Evolutionary conservation across 2,888 invertebrate genomes (phyloP).

Genomic region (Argyresthia goedartella): DNA sequence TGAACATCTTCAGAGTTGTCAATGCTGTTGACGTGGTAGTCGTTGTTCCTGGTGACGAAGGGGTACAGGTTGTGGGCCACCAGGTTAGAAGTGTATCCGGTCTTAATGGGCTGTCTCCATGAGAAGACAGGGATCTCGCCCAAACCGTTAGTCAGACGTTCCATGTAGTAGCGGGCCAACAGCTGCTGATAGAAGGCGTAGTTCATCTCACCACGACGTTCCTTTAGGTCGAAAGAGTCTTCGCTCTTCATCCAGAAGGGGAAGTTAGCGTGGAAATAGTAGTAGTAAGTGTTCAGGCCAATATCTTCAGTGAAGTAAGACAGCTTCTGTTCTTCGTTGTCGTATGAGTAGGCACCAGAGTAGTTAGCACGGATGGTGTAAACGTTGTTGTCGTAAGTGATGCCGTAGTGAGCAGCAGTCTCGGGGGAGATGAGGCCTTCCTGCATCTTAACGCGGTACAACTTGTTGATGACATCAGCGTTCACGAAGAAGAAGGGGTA

Average conservation of each 20-base stretch:
- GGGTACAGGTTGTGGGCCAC: slow-evolving; percentile 59
- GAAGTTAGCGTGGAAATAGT: slow-evolving; percentile 72
- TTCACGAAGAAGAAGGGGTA: slow-evolving; percentile 75
- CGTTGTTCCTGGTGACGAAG: slow-evolving; percentile 58
- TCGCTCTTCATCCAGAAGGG: slow-evolving; percentile 75
- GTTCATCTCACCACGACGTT: slow-evolving; percentile 75
- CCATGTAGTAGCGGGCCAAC: slow-evolving; percentile 77
- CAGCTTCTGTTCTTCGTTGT: slow-evolving; percentile 69
- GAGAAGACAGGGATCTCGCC: slow-evolving; percentile 70
- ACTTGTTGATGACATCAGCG: slow-evolving; percentile 59
- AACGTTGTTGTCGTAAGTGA: slow-evolving; percentile 44
- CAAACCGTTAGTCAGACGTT: slow-evolving; percentile 75
- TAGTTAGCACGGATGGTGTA: slow-evolving; percentile 72
- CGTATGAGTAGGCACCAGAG: slow-evolving; percentile 59
- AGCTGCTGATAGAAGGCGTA: slow-evolving; percentile 77
- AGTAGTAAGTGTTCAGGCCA: slow-evolving; percentile 76
- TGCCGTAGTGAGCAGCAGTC: slow-evolving; percentile 37
- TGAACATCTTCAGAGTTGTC: slow-evolving; percentile 26
- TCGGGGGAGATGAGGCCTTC: slow-evolving; percentile 31
- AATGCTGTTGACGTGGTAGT: slow-evolving; percentile 62
- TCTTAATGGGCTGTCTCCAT: slow-evolving; percentile 40
- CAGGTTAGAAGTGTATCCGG: slow-evolving; percentile 62
- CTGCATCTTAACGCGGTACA: slow-evolving; percentile 53
- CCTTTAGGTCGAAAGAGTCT: slow-evolving; percentile 46
- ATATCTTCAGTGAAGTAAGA: slow-evolving; percentile 80